phyloP scores from a whole-genome alignment of 2,888 invertebrate genomes.

The Stegophylla sp. region DNA sequence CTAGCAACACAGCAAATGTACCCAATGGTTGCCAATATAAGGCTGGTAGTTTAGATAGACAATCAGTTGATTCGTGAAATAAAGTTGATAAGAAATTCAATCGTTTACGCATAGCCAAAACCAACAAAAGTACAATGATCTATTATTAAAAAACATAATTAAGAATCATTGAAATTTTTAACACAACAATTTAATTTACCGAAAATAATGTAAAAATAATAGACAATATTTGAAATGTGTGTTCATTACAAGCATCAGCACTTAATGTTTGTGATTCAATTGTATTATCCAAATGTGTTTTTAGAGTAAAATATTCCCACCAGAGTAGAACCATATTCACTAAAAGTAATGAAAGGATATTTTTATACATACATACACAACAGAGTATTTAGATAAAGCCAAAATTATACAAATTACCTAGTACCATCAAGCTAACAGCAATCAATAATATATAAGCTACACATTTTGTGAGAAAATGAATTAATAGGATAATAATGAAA shows the following conservation, averaged over 20 bases:
- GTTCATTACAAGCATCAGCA: slow-evolving; percentile 53
- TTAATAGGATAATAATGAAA: slow-evolving; percentile 79
- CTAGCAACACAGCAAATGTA: slow-evolving; percentile 79
- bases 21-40: slow-evolving; percentile 83
- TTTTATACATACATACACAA: not conserved
- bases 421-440: slow-evolving; percentile 76
- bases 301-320: slow-evolving; percentile 47
- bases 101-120: slow-evolving; percentile 79
- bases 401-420: slow-evolving; percentile 67
- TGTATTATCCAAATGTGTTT: slow-evolving; percentile 30
- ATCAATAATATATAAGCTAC: slow-evolving; percentile 90
- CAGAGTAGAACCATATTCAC: slow-evolving; percentile 62
- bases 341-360: slow-evolving; percentile 41
- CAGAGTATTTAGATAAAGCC: slow-evolving; percentile 3
- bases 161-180: not conserved
- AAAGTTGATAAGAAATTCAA: slow-evolving; percentile 82
- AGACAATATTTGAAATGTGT: slow-evolving; percentile 19
- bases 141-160: slow-evolving; percentile 64
- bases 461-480: slow-evolving; percentile 82
- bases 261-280: slow-evolving; percentile 44
- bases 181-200: slow-evolving; percentile 17
- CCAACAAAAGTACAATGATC: slow-evolving; percentile 76
- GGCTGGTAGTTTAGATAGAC: slow-evolving; percentile 82
- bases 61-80: slow-evolving; percentile 89
- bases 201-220: slow-evolving; percentile 40